Evolutionary conservation across 2,797 vertebrate genomes (phyloP), one percentile per base, ranked within the genome.

Genomic region (Cossypha niveicapilla): DNA sequence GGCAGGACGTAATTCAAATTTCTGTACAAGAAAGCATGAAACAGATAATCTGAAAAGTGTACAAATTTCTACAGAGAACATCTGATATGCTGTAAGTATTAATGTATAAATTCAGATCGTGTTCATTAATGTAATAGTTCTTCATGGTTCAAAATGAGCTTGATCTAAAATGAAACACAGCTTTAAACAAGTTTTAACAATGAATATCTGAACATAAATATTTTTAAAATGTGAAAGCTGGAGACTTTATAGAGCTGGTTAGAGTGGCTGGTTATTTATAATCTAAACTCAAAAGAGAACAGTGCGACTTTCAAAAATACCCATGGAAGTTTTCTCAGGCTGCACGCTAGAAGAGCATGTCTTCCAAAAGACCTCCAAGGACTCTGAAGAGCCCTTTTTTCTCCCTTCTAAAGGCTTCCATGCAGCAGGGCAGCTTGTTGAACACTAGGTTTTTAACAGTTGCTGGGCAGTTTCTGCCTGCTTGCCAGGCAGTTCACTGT

Each of bases 331-430:
- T 95, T 88, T 90, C 68, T 86, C 70, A 84, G 63, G 58, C 86
- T 76, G 76, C 70, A 63, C 0, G 0, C 47, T 86, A 62, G 22
- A 54, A 44, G 47, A 47, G 23, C 16, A 45, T 0, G n/a, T 50
- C 63, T 93, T 90, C 86, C 83, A 92, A 75, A 94, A 95, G 68
- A 70, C 34, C 48, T 91, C 81, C 28, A 57, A 81, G 66, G 58
- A 95, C 90, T 90, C 66, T 95, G 85, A 95, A 93, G 85, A 93
- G 85, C 54, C 50, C 35, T 86, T 94, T 91, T 86, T 86, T 92
- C 54, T 65, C 27, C 18, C 70, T 91, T 81, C 70, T 80, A 80
- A 83, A 94, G 65, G 57, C 85, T 86, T 91, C 79, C 50, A 90
- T 65, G 54, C 42, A 95, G 32, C 66, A 88, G 18, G 57, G 58